Conservation (phyloP, 2,113 vertebrate species). For the Seriola quinqueradiata region DNA sequence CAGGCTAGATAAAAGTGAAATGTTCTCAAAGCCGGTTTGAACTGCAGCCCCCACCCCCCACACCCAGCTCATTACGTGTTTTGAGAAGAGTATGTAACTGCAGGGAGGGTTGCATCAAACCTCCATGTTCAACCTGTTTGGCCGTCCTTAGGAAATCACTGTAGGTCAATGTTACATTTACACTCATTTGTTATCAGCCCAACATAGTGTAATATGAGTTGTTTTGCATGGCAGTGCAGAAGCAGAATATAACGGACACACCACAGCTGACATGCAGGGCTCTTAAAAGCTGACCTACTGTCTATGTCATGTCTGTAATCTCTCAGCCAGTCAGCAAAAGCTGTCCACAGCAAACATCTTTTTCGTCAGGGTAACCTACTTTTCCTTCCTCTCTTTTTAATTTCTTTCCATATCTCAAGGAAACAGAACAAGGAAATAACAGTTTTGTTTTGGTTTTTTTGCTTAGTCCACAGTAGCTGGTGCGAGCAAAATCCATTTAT, state of each 20-base stretch:
- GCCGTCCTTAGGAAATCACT: background rate
- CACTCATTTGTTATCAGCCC: background rate
- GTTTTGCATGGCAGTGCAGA: background rate
- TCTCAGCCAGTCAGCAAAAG: slow-evolving; percentile 17
- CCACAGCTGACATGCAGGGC: background rate
- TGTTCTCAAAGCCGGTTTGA: background rate
- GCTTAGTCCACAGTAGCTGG: background rate
- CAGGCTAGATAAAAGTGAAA: slow-evolving; percentile 24
- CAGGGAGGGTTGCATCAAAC: slow-evolving; percentile 27
- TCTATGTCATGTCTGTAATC: background rate
- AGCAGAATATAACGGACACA: background rate
- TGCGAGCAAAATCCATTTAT: background rate
- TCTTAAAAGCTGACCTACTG: slow-evolving; percentile 17
- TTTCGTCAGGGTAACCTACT: background rate
- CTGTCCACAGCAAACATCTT: background rate
- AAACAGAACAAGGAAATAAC: background rate
- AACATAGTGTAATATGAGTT: slow-evolving; percentile 36
- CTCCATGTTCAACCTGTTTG: background rate
- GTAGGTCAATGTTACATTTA: slow-evolving; percentile 36
- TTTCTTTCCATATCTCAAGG: background rate
- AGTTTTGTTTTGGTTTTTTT: background rate
- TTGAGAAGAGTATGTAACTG: slow-evolving; percentile 10
- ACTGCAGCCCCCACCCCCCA: background rate
- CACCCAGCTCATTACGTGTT: background rate
- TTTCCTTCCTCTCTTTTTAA: background rate